Evolutionary conservation across 1,140 invertebrate genomes (phyloP).

Genomic region (Leptinotarsa undecemlineata): DNA sequence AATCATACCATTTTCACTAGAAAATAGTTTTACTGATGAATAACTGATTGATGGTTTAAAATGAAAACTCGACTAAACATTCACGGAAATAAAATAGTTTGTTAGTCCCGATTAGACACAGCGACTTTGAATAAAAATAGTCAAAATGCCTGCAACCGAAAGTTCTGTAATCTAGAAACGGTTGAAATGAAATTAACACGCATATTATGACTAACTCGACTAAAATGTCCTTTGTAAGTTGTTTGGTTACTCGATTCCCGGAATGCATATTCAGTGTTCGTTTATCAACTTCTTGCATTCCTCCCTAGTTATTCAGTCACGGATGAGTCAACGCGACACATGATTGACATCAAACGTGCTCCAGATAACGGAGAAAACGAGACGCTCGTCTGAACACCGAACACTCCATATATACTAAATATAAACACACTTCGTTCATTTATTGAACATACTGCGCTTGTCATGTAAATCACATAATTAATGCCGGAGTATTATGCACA

Average conservation of each 20-base stretch:
- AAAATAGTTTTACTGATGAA: too few relatives aligned
- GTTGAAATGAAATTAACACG: background rate
- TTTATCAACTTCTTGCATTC: conserved; percentile 7
- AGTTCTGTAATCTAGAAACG: too few relatives aligned
- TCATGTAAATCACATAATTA: background rate
- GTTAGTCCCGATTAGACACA: too few relatives aligned
- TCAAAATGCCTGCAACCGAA: too few relatives aligned
- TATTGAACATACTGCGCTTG: conserved; percentile 7
- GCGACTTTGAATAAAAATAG: too few relatives aligned
- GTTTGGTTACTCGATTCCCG: background rate
- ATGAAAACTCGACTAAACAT: too few relatives aligned
- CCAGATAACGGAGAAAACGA: conserved; percentile 5
- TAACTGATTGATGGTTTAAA: too few relatives aligned
- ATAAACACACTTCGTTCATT: conserved; percentile 11
- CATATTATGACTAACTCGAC: background rate
- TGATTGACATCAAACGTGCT: conserved; percentile 22
- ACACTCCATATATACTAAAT: conserved; percentile 11
- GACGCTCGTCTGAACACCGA: background rate
- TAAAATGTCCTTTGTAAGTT: background rate
- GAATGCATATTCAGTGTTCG: conserved; percentile 5
- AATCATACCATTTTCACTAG: too few relatives aligned
- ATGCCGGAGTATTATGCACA: too few relatives aligned
- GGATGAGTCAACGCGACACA: conserved; percentile 17
- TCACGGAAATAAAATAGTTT: too few relatives aligned
- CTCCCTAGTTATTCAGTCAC: conserved; percentile 6